phyloP scores from a whole-genome alignment of 2,888 invertebrate species.

The Agrotis clavis region DNA sequence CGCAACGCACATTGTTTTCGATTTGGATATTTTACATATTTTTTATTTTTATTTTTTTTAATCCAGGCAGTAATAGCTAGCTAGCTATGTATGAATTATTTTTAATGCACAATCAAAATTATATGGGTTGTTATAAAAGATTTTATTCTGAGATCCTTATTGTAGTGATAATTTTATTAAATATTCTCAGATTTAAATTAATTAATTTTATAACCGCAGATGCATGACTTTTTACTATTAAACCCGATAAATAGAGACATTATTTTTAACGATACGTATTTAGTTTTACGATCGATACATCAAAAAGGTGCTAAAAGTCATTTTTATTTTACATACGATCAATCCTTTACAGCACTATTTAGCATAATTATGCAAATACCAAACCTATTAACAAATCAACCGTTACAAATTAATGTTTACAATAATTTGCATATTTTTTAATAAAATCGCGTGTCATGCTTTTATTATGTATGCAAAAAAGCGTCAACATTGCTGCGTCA shows the following conservation, averaged over 20 bases:
- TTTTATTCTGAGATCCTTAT: not conserved
- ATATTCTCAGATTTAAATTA: slow-evolving; percentile 52
- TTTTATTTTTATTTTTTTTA: not conserved
- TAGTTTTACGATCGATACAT: slow-evolving; percentile 84
- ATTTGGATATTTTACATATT: too few species aligned
- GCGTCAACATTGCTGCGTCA: slow-evolving; percentile 77
- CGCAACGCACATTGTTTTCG: too few species aligned
- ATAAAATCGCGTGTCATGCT: slow-evolving; percentile 87
- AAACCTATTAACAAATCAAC: slow-evolving; percentile 88
- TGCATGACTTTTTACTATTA: slow-evolving; percentile 66
- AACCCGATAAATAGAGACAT: slow-evolving; percentile 75
- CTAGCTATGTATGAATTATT: not conserved
- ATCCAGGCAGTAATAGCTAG: not conserved
- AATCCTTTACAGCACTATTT: slow-evolving; percentile 70
- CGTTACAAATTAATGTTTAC: slow-evolving; percentile 91
- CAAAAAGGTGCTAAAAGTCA: slow-evolving; percentile 86
- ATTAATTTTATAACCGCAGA: slow-evolving; percentile 79
- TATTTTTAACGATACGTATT: slow-evolving; percentile 76
- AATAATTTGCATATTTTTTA: slow-evolving; percentile 86
- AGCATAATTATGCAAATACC: slow-evolving; percentile 85
- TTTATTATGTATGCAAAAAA: slow-evolving; percentile 74
- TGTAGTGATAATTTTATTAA: slow-evolving; percentile 28
- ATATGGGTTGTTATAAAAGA: slow-evolving; percentile 24
- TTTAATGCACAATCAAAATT: slow-evolving; percentile 26
- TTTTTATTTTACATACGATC: slow-evolving; percentile 77